Evolutionary conservation across 2,888 invertebrate genomes (phyloP).

Genomic region (Byasa hedistus): DNA sequence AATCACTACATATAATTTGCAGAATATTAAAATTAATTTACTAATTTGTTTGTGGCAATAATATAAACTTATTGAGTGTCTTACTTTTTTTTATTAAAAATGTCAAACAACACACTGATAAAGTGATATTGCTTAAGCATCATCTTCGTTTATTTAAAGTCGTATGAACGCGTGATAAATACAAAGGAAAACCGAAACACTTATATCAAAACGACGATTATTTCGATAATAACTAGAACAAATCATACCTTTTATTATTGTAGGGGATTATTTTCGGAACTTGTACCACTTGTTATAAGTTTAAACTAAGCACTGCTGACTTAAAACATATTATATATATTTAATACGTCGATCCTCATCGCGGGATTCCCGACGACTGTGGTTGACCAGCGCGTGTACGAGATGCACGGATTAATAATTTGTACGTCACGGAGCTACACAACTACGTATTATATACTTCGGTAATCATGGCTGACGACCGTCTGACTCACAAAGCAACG

Average conservation of each 20-base stretch:
- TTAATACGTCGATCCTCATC: slow-evolving; percentile 11
- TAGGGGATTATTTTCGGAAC: not conserved
- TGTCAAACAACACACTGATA: too few relatives aligned
- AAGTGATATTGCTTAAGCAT: too few relatives aligned
- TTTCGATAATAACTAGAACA: not conserved
- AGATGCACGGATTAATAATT: slow-evolving; percentile 16
- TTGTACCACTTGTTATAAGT: slow-evolving; percentile 9
- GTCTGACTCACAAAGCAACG: slow-evolving; percentile 8
- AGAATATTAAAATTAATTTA: not conserved
- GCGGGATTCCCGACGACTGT: slow-evolving; percentile 19
- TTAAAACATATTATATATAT: slow-evolving; percentile 6
- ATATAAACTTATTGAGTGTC: too few relatives aligned
- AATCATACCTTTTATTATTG: slow-evolving; percentile 14
- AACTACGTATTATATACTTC: slow-evolving; percentile 1
- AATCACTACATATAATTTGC: not conserved
- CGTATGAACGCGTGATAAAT: not conserved
- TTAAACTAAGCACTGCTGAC: slow-evolving; percentile 4
- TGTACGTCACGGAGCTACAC: slow-evolving; percentile 11
- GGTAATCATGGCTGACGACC: not conserved
- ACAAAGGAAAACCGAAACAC: not conserved
- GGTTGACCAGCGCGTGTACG: not conserved
- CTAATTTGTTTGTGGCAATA: too few relatives aligned
- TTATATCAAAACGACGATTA: not conserved
- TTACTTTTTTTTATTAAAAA: too few relatives aligned
- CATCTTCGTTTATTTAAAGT: not conserved